These are phyloP conservation scores for Catalaphyllia jardinei DNA, from an alignment of 64 coral and sea anemone species.

Conservation along the genomic window DNA sequence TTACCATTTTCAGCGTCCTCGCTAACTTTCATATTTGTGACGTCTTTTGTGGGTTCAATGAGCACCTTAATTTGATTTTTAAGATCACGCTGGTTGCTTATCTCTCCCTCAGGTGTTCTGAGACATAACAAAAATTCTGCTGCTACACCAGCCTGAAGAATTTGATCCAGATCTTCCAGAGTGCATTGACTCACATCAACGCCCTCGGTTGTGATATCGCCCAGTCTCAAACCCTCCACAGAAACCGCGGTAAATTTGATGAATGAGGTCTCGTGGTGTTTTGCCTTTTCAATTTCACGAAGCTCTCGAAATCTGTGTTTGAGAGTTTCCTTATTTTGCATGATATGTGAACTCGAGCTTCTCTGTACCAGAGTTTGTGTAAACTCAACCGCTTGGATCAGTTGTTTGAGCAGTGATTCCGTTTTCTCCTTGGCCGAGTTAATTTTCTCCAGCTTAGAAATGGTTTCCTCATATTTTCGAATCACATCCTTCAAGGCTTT, in stretches of 20 bases:
- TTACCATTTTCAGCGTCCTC: neutral
- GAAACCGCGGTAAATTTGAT: neutral
- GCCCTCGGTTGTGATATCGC: neutral
- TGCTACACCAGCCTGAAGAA: neutral
- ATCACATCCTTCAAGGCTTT: neutral
- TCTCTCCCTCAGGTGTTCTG: neutral
- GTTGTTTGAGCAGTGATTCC: neutral
- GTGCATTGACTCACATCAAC: neutral
- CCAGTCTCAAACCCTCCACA: neutral
- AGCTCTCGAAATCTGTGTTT: neutral
- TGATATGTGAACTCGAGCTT: neutral
- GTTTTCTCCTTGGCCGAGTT: neutral
- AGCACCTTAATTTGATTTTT: neutral
- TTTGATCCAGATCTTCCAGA: neutral
- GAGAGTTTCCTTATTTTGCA: neutral
- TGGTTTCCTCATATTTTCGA: neutral
- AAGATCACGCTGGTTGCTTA: neutral
- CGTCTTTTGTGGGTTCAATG: neutral
- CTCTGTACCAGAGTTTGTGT: neutral
- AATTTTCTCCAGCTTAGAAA: neutral
- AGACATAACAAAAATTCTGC: neutral
- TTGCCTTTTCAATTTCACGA: neutral
- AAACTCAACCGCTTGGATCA: neutral
- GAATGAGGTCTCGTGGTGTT: neutral
- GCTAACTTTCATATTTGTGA: neutral